Evolutionary conservation across 2,888 invertebrate genomes (phyloP), one percentile per base, ranked within the genome.

Genomic region (Cerastis leucographa): DNA sequence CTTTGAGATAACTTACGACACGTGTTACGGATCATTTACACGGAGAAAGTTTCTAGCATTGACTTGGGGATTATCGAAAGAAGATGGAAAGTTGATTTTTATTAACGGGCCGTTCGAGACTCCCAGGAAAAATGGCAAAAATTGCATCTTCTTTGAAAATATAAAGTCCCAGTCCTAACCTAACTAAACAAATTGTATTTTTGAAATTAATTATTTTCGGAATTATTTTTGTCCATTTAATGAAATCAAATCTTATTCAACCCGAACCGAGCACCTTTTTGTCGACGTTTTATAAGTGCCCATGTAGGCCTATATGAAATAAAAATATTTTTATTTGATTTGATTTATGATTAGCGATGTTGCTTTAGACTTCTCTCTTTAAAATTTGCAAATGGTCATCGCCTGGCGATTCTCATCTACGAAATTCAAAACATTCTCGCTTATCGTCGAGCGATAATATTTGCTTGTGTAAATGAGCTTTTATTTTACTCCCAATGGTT

Each of bases 1-100:
- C 84, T 80, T 84, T 46, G 51, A 66, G 73, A 77, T 81, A 78
- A 81, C 78, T 84, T 84, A 54, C 7, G 73, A 70, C 76, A 61
- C 67, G 51, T 74, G 72, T 81, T 72, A 22, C 14, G 22, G 25
- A 1, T 6, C 2, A 14, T 81, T 81, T 81, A 59, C n/a, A 75
- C 25, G 19, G 11, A 2, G 35, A 75, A 29, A 72, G 4, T 11
- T 71, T 29, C 25, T 72, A 14, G 46, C 44, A 14, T 25, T 1
- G 14, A 19, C 11, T n/a, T 40, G 19, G 14, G 17, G 42, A 74
- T 56, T 46, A 29, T 40, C 19, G 14, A 25, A 25, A 25, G 2
- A 44, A 17, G 6, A 35, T n/a, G 2, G 14, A 25, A 17, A 25
- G 0, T 3, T 17, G n/a, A n/a, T 17, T 17, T 2, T n/a, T 42